phyloP scores from a whole-genome alignment of 2,797 vertebrate species.

The Gadopsis marmoratus region DNA sequence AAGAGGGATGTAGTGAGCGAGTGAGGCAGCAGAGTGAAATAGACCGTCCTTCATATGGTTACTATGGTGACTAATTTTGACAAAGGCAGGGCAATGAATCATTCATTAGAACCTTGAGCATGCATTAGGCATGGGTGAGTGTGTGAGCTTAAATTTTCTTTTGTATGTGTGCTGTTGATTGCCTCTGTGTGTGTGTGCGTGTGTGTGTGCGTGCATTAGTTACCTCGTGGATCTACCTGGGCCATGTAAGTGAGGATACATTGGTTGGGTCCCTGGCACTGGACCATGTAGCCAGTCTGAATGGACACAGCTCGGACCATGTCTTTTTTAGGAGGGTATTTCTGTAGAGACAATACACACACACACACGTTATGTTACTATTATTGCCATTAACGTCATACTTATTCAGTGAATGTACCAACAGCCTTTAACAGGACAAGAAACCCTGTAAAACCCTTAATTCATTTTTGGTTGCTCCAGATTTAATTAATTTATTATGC shows the following conservation, averaged over 20 bases:
- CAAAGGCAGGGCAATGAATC: conserved; percentile 68
- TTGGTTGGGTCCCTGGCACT: conserved; percentile 88
- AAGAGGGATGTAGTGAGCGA: conserved; percentile 1
- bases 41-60: conserved; percentile 70
- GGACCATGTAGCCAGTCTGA: conserved; percentile 95
- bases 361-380: neutral
- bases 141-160: conserved; percentile 8
- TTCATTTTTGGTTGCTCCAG: neutral
- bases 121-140: conserved; percentile 41
- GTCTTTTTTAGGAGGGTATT: conserved; percentile 95
- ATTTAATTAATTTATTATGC: neutral
- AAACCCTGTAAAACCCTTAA: neutral
- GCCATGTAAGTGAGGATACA: conserved; percentile 95
- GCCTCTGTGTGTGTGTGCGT: conserved; percentile 10
- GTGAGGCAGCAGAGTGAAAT: conserved; percentile 20
- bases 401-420: neutral
- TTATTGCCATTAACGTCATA: conserved; percentile 2
- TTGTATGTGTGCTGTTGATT: conserved; percentile 18
- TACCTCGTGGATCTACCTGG: conserved; percentile 96
- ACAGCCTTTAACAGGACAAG: conserved; percentile 4
- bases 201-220: conserved; percentile 21
- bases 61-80: conserved; percentile 68
- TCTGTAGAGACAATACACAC: conserved; percentile 79
- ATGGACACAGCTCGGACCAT: conserved; percentile 94
- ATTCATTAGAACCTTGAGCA: conserved; percentile 60